Percentiles rank a stretch among this genome's conserved stretches.
These are phyloP conservation scores for Baccha elongata DNA, from an alignment of 2,888 invertebrate species.

Conservation along the genomic window DNA sequence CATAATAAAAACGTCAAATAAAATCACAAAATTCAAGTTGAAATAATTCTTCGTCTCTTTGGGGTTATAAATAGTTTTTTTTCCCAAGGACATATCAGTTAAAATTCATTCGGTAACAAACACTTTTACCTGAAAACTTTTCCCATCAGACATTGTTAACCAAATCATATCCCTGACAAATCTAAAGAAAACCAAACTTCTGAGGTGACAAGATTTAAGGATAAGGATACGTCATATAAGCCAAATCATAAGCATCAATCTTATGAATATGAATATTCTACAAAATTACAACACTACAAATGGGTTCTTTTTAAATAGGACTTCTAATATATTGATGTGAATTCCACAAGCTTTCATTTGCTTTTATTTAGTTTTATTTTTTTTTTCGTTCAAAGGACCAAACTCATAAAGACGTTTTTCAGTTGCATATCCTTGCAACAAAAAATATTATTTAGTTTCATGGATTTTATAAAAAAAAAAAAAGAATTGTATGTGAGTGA, in stretches of 20 bases:
- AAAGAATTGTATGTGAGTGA: background rate
- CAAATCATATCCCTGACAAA: background rate
- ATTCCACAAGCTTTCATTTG: conserved; percentile 36
- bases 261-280: conserved; percentile 38
- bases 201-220: conserved; percentile 35
- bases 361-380: conserved; percentile 15
- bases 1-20: too few species aligned
- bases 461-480: background rate
- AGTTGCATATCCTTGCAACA: conserved; percentile 37
- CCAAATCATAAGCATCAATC: conserved; percentile 27
- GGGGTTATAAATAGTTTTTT: too few species aligned
- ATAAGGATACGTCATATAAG: conserved; percentile 23
- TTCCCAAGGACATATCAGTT: too few species aligned
- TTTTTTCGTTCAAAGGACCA: conserved; percentile 2
- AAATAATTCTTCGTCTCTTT: too few species aligned
- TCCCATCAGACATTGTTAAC: conserved; percentile 20
- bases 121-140: conserved; percentile 26
- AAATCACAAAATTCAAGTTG: too few species aligned
- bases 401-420: conserved; percentile 44
- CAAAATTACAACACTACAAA: conserved; percentile 25
- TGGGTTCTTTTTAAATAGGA: conserved; percentile 21
- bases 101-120: conserved; percentile 11
- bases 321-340: conserved; percentile 44
- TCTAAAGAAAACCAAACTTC: conserved; percentile 35
- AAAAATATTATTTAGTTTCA: conserved; percentile 16